Evolutionary conservation across 1,140 invertebrate species (phyloP).

Genomic region (Pinna nobilis): DNA sequence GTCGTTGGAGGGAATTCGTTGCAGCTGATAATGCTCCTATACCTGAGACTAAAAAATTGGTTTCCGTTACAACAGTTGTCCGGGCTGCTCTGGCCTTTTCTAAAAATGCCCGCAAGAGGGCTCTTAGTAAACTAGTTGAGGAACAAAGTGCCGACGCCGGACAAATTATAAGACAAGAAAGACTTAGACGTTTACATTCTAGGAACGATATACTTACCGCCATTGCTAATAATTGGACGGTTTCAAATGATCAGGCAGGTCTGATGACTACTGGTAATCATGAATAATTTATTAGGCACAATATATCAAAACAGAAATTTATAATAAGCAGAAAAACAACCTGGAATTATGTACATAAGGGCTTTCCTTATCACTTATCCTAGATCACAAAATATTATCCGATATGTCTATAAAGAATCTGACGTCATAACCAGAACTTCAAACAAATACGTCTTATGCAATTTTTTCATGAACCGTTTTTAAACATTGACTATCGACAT

Average conservation of each 20-base stretch:
- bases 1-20: constrained; percentile 39
- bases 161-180: constrained; percentile 41
- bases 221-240: constrained; percentile 6
- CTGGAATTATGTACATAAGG: too few species aligned
- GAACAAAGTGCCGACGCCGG: constrained; percentile 42
- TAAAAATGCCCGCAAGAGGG: constrained; percentile 41
- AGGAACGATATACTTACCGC: constrained; percentile 27
- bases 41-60: constrained; percentile 22
- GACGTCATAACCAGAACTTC: too few species aligned
- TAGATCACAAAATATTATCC: too few species aligned
- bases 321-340: too few species aligned
- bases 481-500: too few species aligned
- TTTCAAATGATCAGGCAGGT: not conserved
- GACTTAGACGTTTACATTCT: constrained; percentile 37
- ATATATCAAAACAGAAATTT: too few species aligned
- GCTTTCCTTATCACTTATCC: too few species aligned
- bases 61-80: constrained; percentile 39
- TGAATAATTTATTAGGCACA: too few species aligned
- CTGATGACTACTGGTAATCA: not conserved
- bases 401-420: too few species aligned
- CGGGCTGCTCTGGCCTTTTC: constrained; percentile 48
- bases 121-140: constrained; percentile 38
- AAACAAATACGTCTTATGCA: too few species aligned
- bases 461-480: too few species aligned
- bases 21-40: constrained; percentile 31